Conservation (phyloP, 1,140 invertebrate genomes). For the Xylocopa sonorina region DNA sequence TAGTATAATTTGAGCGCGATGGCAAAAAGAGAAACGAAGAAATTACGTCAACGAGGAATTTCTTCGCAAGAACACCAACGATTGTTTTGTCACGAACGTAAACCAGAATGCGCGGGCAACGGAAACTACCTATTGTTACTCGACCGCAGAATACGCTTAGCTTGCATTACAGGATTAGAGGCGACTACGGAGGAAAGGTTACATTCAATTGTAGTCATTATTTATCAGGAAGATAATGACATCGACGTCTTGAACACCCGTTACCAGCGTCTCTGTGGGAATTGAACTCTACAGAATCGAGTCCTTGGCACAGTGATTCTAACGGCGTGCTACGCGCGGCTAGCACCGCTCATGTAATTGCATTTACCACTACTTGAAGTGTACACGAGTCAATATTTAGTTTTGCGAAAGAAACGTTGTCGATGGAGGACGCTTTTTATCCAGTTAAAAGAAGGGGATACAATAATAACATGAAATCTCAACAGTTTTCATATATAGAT, state of each 20-base stretch:
- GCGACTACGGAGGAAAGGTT: constrained; percentile 51
- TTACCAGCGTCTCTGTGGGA: constrained; percentile 65
- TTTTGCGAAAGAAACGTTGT: constrained; percentile 18
- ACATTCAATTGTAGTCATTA: constrained; percentile 48
- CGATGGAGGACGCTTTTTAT: constrained; percentile 19
- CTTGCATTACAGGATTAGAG: not conserved
- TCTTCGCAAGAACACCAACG: not conserved
- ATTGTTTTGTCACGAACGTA: not conserved
- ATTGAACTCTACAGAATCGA: constrained; percentile 47
- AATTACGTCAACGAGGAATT: not conserved
- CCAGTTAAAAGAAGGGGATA: no score
- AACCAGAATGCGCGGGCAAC: not conserved
- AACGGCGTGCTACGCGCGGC: constrained; percentile 12
- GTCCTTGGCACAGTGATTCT: constrained; percentile 68
- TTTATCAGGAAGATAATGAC: constrained; percentile 55
- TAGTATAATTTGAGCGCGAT: no score
- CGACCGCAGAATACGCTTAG: not conserved
- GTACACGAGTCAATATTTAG: constrained; percentile 47
- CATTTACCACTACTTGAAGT: constrained; percentile 39
- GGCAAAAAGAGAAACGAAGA: not conserved
- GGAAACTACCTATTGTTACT: not conserved
- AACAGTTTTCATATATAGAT: no score
- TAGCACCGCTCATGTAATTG: constrained; percentile 15
- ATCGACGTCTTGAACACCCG: constrained; percentile 35
- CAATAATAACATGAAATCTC: no score